Conservation (phyloP, 2,797 vertebrate species). For the Telmatherina bonti region DNA sequence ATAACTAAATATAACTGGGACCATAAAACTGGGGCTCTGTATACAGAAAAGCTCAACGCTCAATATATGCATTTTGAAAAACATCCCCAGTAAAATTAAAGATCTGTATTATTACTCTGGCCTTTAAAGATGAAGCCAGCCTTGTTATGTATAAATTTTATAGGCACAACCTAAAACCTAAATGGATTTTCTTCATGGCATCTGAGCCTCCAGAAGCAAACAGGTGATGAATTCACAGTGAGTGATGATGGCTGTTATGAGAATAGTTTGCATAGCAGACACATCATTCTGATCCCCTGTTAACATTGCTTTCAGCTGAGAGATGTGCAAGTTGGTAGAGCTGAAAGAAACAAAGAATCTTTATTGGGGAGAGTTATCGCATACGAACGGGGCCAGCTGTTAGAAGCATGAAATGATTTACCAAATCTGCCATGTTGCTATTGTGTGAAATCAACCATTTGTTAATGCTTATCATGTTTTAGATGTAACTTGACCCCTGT, state of each 20-base stretch:
- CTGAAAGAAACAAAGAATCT: slow-evolving; percentile 26
- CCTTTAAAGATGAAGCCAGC: slow-evolving; percentile 20
- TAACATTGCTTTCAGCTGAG: slow-evolving; percentile 67
- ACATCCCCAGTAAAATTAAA: background rate
- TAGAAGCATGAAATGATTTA: slow-evolving; percentile 56
- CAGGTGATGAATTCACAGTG: slow-evolving; percentile 69
- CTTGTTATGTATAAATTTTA: slow-evolving; percentile 31
- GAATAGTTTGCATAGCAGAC: slow-evolving; percentile 71
- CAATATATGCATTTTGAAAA: slow-evolving; percentile 11
- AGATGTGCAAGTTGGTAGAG: slow-evolving; percentile 28
- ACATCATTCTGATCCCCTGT: slow-evolving; percentile 70
- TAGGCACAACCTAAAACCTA: slow-evolving; percentile 20
- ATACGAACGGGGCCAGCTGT: slow-evolving; percentile 64
- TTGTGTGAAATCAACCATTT: slow-evolving; percentile 28
- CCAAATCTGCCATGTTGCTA: slow-evolving; percentile 22
- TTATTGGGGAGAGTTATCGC: slow-evolving; percentile 40
- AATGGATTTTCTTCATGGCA: slow-evolving; percentile 25
- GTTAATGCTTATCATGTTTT: slow-evolving; percentile 58
- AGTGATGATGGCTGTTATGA: slow-evolving; percentile 71
- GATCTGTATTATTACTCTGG: slow-evolving; percentile 1
- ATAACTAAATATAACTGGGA: background rate
- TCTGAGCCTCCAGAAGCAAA: slow-evolving; percentile 61
- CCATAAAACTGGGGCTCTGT: background rate
- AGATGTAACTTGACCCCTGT: slow-evolving; percentile 19
- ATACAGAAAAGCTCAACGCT: background rate